A percentile compares a stretch with the other conserved stretches of the same genome.
Evolutionary conservation across 35 echinoderm and acorn worm genomes (phyloP).

Genomic region (Hemicentrotus pulcherrimus): DNA sequence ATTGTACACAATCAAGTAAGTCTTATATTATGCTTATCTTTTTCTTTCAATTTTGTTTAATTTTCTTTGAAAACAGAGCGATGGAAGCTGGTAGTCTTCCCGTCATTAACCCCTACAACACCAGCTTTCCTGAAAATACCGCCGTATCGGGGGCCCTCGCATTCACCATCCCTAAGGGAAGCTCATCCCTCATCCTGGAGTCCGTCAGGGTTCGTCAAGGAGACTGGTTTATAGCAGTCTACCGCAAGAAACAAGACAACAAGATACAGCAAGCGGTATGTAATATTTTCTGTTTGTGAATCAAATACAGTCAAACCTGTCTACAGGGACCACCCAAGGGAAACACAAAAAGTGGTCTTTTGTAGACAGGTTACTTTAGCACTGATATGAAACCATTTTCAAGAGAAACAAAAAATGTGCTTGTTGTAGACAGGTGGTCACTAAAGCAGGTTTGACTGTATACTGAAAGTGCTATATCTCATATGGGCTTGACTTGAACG

Average conservation of each 20-base stretch:
- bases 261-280: constrained; percentile 76
- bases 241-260: constrained; percentile 48
- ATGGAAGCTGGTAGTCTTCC: constrained; percentile 62
- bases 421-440: too few species aligned
- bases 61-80: constrained; percentile 49
- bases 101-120: constrained; percentile 82
- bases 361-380: too few species aligned
- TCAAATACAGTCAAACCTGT: too few species aligned
- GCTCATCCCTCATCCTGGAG: background rate
- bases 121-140: constrained; percentile 60
- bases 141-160: background rate
- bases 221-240: constrained; percentile 68
- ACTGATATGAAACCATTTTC: too few species aligned
- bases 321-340: too few species aligned
- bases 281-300: background rate
- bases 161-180: background rate
- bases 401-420: too few species aligned
- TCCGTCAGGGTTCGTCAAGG: constrained; percentile 39
- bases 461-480: too few species aligned
- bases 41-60: background rate
- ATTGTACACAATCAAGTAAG: background rate
- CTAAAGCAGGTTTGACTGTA: too few species aligned
- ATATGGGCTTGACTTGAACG: too few species aligned
- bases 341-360: too few species aligned
- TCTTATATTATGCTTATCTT: background rate